Base-by-base conservation (phyloP, 2,888 invertebrate species). In the Gasteruption jaculator region DNA sequence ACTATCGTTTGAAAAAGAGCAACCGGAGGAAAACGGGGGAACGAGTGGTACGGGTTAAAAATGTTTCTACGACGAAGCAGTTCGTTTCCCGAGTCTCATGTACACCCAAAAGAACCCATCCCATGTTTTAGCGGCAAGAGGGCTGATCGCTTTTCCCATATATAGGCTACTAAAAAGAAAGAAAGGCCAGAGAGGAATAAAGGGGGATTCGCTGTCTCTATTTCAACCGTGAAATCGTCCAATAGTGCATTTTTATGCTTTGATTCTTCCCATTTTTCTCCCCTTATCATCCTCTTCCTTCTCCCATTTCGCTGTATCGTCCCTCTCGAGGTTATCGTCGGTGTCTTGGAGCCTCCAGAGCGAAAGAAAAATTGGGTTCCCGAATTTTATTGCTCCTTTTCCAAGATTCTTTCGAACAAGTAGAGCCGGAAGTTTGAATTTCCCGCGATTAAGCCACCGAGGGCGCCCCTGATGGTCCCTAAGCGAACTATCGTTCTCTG, bases 161-260 rank as follows among this genome's bases (percentile, higher is more conserved):
- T 11, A 15, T 16, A 36, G 18, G 15, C 10, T 8, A 15, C 12
- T 15, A 19, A 15, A 18, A 24, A 7, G 8, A 24, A 20, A 11
- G 4, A 22, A 29, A 2, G 29, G 2, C 21, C 3, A 19, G 21
- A 18, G 16, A n/a, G 29, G 29, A 29, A 8, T n/a, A n/a, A 29
- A 8, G 29, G 11, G 46, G 50, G 47, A 55, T 53, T 49, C 45
- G 38, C 50, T 45, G 51, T 56, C 50, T 52, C 49, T 31, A 51
- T 49, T 36, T 46, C 50, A 51, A 50, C 53, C 55, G 52, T 52
- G 48, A 56, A 60, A 60, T 60, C 57, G 52, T 49, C 54, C 51
- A 54, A 43, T 57, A 51, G 44, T 58, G 58, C 60, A 60, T 60
- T 58, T 61, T 61, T 55, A 43, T 48, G 41, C 48, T 49, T 41